These are phyloP conservation scores for Cylloceria caligata DNA, from an alignment of 2,888 invertebrate genomes.

Conservation along the genomic window DNA sequence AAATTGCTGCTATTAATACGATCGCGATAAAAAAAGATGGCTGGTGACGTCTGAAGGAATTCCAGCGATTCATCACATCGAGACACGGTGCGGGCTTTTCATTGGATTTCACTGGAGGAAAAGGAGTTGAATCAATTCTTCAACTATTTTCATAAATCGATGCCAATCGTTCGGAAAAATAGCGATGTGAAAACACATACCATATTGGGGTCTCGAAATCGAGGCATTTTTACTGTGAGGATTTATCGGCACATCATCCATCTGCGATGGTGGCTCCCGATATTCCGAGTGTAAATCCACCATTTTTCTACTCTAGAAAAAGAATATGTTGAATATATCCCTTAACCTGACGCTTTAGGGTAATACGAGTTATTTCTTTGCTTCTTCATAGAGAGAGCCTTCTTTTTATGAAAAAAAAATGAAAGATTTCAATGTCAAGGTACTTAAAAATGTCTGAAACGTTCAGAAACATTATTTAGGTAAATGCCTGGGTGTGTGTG, in stretches of 20 bases:
- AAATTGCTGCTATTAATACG: conserved; percentile 32
- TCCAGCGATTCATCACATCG: conserved; percentile 33
- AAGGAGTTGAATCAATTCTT: conserved; percentile 11
- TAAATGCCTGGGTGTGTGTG: too few relatives aligned
- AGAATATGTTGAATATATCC: neutral
- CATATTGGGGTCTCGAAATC: conserved; percentile 21
- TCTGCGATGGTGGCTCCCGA: conserved; percentile 43
- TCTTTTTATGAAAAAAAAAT: too few relatives aligned
- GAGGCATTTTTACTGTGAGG: neutral
- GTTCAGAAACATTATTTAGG: too few relatives aligned
- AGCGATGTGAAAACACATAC: conserved; percentile 26
- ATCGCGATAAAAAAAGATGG: conserved; percentile 42
- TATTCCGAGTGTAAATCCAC: conserved; percentile 41
- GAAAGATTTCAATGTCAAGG: too few relatives aligned
- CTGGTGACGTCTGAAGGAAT: conserved; percentile 50
- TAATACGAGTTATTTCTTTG: neutral
- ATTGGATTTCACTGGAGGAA: conserved; percentile 12
- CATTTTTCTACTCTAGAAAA: conserved; percentile 53
- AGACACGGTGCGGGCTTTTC: conserved; percentile 26
- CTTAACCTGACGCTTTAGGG: neutral
- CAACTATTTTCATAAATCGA: neutral
- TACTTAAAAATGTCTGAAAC: too few relatives aligned
- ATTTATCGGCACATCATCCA: conserved; percentile 63
- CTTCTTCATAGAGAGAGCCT: too few relatives aligned
- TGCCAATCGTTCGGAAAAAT: neutral